These are phyloP conservation scores for Lissocephala sabroskyi DNA, from an alignment of 2,888 invertebrate genomes.

Conservation along the genomic window DNA sequence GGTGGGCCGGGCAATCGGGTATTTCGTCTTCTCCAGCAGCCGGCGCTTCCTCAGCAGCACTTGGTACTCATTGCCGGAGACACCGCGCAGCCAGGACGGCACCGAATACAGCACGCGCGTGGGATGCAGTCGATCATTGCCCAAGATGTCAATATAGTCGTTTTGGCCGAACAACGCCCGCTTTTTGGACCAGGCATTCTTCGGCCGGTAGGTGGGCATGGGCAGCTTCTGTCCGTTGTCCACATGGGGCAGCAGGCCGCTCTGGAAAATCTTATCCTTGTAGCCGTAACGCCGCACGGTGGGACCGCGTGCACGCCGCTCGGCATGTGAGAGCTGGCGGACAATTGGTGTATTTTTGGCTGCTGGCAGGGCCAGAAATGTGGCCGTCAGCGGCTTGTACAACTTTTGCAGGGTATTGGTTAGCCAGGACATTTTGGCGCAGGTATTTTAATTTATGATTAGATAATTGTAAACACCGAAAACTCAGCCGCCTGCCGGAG, in stretches of 20 bases:
- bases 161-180: slow-evolving; percentile 94
- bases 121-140: slow-evolving; percentile 87
- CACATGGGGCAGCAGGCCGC: slow-evolving; percentile 81
- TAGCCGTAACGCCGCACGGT: slow-evolving; percentile 79
- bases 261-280: slow-evolving; percentile 77
- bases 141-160: slow-evolving; percentile 97
- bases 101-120: slow-evolving; percentile 87
- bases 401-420: slow-evolving; percentile 36
- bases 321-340: slow-evolving; percentile 76
- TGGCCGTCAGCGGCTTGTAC: slow-evolving; percentile 10
- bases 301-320: slow-evolving; percentile 73
- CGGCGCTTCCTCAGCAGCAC: slow-evolving; percentile 80
- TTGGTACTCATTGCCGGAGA: slow-evolving; percentile 88
- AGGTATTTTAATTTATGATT: slow-evolving; percentile 32
- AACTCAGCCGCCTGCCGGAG: not conserved
- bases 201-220: slow-evolving; percentile 82
- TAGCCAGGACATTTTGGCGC: slow-evolving; percentile 44
- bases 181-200: slow-evolving; percentile 82
- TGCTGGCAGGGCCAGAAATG: not conserved
- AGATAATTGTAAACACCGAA: slow-evolving; percentile 49
- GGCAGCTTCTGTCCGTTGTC: slow-evolving; percentile 75
- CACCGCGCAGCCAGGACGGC: slow-evolving; percentile 92
- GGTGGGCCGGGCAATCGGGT: slow-evolving; percentile 79
- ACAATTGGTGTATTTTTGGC: slow-evolving; percentile 69
- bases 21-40: slow-evolving; percentile 76